Conservation (phyloP, 1,140 invertebrate species). For the Drosophila baimaii region DNA sequence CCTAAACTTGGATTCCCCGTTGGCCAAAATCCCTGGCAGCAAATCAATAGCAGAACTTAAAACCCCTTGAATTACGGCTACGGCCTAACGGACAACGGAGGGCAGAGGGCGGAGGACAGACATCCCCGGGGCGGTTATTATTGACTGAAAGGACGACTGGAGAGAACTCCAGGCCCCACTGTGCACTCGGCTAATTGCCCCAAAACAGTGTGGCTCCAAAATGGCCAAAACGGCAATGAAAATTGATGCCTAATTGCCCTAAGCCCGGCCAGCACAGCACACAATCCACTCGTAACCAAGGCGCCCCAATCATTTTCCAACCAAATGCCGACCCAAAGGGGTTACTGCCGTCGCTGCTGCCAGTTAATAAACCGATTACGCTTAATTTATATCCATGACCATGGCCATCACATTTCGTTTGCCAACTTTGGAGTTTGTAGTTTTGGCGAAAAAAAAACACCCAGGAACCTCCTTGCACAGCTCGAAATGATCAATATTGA, state of each 20-base stretch:
- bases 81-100: not conserved
- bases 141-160: conserved; percentile 9
- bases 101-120: too few relatives aligned
- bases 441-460: too few relatives aligned
- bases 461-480: too few relatives aligned
- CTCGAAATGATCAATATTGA: too few relatives aligned
- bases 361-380: conserved; percentile 35
- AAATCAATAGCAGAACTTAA: conserved; percentile 31
- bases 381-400: conserved; percentile 11
- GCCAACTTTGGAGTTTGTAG: not conserved
- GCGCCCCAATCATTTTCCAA: not conserved
- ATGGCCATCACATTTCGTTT: conserved; percentile 7
- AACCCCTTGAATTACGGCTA: conserved; percentile 34
- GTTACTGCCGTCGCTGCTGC: not conserved
- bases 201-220: conserved; percentile 26
- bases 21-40: conserved; percentile 42
- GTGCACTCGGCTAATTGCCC: conserved; percentile 33
- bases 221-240: conserved; percentile 43
- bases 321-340: not conserved
- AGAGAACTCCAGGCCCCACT: not conserved
- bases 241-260: conserved; percentile 36
- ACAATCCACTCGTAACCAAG: not conserved
- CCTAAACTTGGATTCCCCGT: conserved; percentile 30
- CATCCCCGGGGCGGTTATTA: conserved; percentile 15
- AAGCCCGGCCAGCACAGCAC: conserved; percentile 14